phyloP scores from a whole-genome alignment of 2,113 vertebrate genomes.

The Galbula dea region DNA sequence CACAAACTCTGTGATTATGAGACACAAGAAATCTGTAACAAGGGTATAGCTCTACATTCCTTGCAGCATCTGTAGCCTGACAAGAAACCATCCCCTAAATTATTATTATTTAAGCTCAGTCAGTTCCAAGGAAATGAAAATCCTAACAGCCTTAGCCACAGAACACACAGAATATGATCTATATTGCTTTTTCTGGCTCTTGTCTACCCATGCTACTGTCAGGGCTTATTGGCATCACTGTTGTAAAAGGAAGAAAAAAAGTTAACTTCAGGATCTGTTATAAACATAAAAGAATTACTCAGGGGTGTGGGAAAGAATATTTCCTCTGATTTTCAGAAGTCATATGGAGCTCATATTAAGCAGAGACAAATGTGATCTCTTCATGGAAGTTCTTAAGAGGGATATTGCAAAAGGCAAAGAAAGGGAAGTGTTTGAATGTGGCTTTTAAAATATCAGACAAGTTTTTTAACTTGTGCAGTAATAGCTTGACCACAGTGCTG shows the following conservation, averaged over 20 bases:
- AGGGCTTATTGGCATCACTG: neutral
- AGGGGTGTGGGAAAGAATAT: neutral
- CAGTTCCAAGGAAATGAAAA: neutral
- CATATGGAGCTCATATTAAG: neutral
- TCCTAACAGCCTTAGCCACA: neutral
- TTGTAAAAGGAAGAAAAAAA: neutral
- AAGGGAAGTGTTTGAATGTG: neutral
- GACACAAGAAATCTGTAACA: neutral
- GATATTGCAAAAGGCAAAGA: neutral
- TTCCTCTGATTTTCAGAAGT: neutral
- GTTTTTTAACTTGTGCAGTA: neutral
- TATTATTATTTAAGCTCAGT: neutral
- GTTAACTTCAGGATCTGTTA: neutral
- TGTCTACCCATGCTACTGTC: neutral
- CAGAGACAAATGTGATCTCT: neutral
- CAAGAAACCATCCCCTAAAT: neutral
- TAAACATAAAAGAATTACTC: neutral
- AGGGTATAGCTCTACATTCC: neutral
- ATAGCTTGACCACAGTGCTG: neutral
- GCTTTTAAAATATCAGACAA: neutral
- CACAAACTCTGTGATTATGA: neutral
- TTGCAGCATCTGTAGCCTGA: neutral
- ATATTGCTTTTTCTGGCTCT: neutral
- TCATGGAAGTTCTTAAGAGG: neutral
- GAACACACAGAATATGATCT: neutral